phyloP scores from a whole-genome alignment of 2,797 vertebrate species.

The Pachyuromys duprasi region DNA sequence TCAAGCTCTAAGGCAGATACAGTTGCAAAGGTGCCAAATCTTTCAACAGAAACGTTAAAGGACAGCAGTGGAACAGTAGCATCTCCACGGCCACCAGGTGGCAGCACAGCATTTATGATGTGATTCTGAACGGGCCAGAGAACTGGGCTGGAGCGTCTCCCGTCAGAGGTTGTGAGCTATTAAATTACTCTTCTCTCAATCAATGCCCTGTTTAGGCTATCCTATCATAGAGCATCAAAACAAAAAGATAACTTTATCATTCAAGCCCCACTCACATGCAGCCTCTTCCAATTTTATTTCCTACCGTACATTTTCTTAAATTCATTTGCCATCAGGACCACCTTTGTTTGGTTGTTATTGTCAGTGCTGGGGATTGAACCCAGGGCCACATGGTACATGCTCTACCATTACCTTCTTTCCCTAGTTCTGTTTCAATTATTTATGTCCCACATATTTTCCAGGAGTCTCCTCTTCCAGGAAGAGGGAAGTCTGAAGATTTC shows the following conservation, averaged over 20 bases:
- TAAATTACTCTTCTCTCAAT: conserved; percentile 45
- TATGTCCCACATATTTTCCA: conserved; percentile 35
- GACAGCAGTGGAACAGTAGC: neutral
- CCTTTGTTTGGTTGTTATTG: neutral
- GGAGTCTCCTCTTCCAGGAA: neutral
- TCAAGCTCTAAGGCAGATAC: neutral
- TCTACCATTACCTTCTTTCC: neutral
- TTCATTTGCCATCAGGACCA: neutral
- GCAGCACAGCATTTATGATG: conserved; percentile 76
- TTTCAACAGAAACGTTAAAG: conserved; percentile 39
- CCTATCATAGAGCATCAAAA: neutral
- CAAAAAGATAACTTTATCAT: neutral
- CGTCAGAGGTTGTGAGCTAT: conserved; percentile 43
- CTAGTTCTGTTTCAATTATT: neutral
- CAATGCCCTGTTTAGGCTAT: conserved; percentile 15
- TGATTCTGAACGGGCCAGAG: neutral
- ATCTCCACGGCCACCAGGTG: conserved; percentile 75
- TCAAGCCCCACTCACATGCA: conserved; percentile 2
- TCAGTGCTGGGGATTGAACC: neutral
- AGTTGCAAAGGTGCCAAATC: neutral
- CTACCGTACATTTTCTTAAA: conserved; percentile 28
- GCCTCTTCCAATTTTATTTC: conserved; percentile 27
- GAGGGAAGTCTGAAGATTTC: conserved; percentile 19
- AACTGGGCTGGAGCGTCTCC: neutral
- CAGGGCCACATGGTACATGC: neutral